Evolutionary conservation across 2,888 invertebrate genomes (phyloP), one percentile per base, ranked within the genome.

Genomic region (Aleiodes testaceus): DNA sequence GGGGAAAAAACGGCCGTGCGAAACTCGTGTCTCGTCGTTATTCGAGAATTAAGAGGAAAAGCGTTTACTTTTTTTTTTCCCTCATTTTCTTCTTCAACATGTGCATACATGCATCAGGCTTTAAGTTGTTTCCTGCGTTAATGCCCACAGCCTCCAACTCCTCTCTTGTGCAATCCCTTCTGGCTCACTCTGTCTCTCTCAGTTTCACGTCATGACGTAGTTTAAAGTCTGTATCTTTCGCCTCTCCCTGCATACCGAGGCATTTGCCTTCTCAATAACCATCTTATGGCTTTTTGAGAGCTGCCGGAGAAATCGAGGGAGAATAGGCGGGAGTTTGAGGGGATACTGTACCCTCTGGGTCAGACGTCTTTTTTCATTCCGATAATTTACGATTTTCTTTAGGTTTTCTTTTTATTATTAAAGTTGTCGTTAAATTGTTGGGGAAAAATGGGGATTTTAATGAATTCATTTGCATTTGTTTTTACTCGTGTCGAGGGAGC

Each of bases 1-100:
- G 74, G 49, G 16, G 53, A 77, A 76, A 79, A 81, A 83, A 82
- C 85, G 84, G 85, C 85, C 85, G 84, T 82, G 78, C 82, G 85
- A 26, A 45, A 63, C 45, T 77, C 74, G 77, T 80, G 77, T 78
- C 77, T 78, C 76, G 72, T 66, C 64, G 64, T 64, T 49, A 26
- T 14, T 49, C 20, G 36, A 36, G 36, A 36, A 36, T 36, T 36
- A 36, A 36, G 36, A 36, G 36, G 36, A 36, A 36, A 36, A 36
- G n/a, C n/a, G n/a, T n/a, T n/a, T n/a, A n/a, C 7, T 6, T 9
- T 36, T 36, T 36, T 26, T 36, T 36, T 36, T 36, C 36, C 36
- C 36, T 36, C 36, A 36, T 36, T 36, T 36, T 36, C 36, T 36
- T 36, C 9, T 36, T 45, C 18, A 16, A 11, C 42, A 42, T 42